Evolutionary conservation across 2,113 vertebrate genomes (phyloP), one percentile per base, ranked within the genome.

Genomic region (Echinops telfairi): DNA sequence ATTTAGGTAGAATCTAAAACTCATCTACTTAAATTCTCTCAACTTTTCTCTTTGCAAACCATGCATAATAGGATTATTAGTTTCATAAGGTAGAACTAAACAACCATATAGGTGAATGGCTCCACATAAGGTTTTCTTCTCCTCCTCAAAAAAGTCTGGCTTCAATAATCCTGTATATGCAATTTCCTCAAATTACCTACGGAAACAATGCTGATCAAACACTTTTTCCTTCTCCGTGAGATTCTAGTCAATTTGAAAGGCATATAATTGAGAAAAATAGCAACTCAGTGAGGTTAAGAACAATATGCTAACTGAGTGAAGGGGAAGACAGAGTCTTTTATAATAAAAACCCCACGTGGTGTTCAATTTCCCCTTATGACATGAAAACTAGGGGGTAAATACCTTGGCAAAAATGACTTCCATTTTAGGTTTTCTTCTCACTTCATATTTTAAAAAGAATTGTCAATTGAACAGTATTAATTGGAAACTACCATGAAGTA

Each of bases 401-500:
- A 70, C 12, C 33, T 3, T 70, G 40, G 27, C 38, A 6, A 68
- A 71, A 31, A 86, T 78, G 19, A 53, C 47, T 53, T 78, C 43
- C 15, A 78, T 53, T 78, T 78, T 78, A 78, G 27, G 43, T 47
- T 47, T 78, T 77, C 23, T 77, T 70, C 43, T 43, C 40, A 78
- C 27, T 77, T 78, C 47, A 77, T 77, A 16, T 6, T 43, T 47
- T 17, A 47, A 29, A 78, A 36, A 47, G 9, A 22, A 78, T 8
- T 47, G 19, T 76, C 40, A 29, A 3, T 43, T 15, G 19, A 78
- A 20, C 3, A 19, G 53, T 53, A 53, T 78, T 71, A 29, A 88
- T 68, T 95, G 93, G 79, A 88, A 97, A 93, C 68, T 80, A 91
- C 76, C 94, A 79, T 88, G 58, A 86, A 96, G 82, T 93, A 95